phyloP scores from a whole-genome alignment of 2,888 invertebrate species.

The Pristionchus fissidentatus region DNA sequence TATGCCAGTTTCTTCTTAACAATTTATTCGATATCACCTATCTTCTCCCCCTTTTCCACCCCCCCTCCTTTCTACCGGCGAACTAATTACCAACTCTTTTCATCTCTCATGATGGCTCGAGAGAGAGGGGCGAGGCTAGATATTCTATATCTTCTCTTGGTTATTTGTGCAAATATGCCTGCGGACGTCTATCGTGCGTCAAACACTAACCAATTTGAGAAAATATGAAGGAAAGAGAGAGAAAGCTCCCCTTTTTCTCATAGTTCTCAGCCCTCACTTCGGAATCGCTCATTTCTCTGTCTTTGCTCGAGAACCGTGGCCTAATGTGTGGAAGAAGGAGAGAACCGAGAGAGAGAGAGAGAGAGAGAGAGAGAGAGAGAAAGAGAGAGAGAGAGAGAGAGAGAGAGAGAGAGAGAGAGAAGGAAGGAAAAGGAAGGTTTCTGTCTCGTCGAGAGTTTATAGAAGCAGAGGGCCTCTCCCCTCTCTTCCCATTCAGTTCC shows the following conservation, averaged over 20 bases:
- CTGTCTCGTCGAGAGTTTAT: too few relatives aligned
- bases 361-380: not conserved
- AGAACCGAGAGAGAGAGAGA: not conserved
- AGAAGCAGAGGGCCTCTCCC: too few relatives aligned
- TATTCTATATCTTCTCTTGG: too few relatives aligned
- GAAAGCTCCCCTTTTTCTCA: not conserved
- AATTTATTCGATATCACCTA: not conserved
- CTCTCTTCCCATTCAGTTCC: too few relatives aligned
- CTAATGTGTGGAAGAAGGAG: not conserved
- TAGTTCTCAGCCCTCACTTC: not conserved
- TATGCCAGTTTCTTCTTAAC: too few relatives aligned
- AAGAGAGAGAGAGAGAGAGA: not conserved
- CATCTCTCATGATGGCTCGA: too few relatives aligned
- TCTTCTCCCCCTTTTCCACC: not conserved
- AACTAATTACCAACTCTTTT: too few relatives aligned
- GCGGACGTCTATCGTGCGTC: too few relatives aligned
- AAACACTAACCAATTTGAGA: too few relatives aligned
- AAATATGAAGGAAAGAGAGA: not conserved
- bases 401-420: not conserved
- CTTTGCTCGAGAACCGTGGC: conserved; percentile 1
- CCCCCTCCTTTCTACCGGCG: not conserved
- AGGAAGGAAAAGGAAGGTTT: not conserved
- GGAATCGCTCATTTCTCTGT: not conserved
- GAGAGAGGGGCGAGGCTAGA: too few relatives aligned
- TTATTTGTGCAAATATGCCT: too few relatives aligned